Evolutionary conservation across 2,888 invertebrate species (phyloP), one percentile per base, ranked within the genome.

Genomic region (Nemurella pictetii): DNA sequence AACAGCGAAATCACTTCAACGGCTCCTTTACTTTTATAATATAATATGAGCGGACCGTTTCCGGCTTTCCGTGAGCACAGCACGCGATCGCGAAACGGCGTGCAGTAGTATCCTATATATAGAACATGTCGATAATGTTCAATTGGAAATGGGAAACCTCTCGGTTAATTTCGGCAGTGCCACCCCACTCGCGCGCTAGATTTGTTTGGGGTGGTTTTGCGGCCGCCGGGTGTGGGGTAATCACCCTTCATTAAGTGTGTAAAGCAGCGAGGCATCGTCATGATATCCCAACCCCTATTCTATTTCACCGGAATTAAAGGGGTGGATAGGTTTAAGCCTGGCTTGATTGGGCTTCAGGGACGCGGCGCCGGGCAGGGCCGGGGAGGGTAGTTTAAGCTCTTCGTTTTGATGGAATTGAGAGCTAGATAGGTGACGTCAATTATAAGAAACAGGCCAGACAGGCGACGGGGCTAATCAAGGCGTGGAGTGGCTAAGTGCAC

Each of bases 341-440:
- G 84, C 85, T 78, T 83, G 84, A 85, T 77, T 77, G 83, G 84
- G 84, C 26, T 80, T 25, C 77, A n/a, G 84, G 80, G 82, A 73
- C 74, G 27, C 15, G 35, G 0, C 9, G 27, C 30, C 28, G 85
- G 84, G 85, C 75, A 86, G 84, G 85, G 86, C n/a, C 87, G 85
- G 86, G 77, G 87, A 84, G 77, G 83, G 80, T 81, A 27, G 30
- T 78, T 55, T 30, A 78, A 30, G 78, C 78, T 78, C 27, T 75
- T 29, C 78, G 27, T 29, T 29, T 78, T 78, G 28, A 78, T 30
- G 28, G 78, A 78, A 78, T 78, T 55, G 55, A 55, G 55, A 55
- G 55, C 9, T 12, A 15, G 55, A 55, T 12, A 20, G 55, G 55
- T 55, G 55, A 55, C 55, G 55, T 55, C 55, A 55, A 55, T n/a